These are phyloP conservation scores for Trichechus manatus DNA, from an alignment of 2,113 vertebrate genomes.

Conservation along the genomic window DNA sequence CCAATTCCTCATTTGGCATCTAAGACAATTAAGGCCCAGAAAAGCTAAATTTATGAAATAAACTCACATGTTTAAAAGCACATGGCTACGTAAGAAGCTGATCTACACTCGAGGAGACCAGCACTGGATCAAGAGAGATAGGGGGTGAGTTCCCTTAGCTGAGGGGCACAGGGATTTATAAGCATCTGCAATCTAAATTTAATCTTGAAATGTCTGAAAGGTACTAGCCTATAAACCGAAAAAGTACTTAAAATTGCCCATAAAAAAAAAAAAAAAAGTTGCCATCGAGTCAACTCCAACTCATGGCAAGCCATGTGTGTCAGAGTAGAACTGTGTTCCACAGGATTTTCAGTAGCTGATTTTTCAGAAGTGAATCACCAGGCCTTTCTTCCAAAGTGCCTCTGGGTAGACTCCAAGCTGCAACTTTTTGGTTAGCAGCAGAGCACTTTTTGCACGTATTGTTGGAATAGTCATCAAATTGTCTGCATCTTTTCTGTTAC, in stretches of 20 bases:
- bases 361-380: too few species aligned
- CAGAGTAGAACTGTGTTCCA: too few species aligned
- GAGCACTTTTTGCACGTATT: background rate
- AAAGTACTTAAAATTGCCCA: background rate
- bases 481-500: background rate
- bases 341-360: too few species aligned
- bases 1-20: background rate
- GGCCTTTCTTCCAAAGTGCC: too few species aligned
- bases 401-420: too few species aligned
- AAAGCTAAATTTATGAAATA: background rate
- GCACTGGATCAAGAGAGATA: too few species aligned
- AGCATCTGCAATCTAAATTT: too few species aligned
- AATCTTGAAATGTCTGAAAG: background rate
- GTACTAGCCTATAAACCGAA: background rate
- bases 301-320: too few species aligned
- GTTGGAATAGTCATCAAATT: background rate
- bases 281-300: too few species aligned
- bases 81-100: too few species aligned
- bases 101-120: background rate
- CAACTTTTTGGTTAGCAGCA: too few species aligned
- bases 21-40: background rate
- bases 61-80: background rate
- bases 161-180: background rate
- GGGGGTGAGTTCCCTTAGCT: background rate
- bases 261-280: too few species aligned